Base-by-base conservation (phyloP, 2,888 invertebrate genomes). In the Macroteleia sp. region DNA sequence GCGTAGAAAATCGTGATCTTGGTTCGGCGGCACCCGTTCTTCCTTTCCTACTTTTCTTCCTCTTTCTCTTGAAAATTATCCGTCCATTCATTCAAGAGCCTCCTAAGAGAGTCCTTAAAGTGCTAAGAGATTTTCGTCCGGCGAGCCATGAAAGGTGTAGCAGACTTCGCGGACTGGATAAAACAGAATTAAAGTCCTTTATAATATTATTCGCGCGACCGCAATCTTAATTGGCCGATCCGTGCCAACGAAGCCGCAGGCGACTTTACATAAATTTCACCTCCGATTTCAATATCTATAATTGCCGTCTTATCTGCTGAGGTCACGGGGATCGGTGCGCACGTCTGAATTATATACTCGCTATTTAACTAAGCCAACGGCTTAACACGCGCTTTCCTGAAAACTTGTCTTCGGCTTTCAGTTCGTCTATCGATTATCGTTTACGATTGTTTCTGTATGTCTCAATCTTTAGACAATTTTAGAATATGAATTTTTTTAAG, bases 201-300 rank as follows among this genome's bases (percentile, higher is more conserved):
- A 66, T 71, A 67, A 71, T 73, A 52, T 77, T 77, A 77, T 64
- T 71, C 64, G 69, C 50, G 71, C 62, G 62, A 46, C 74, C 69
- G 64, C 77, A 69, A 34, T 67, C 61, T 77, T 77, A 77, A 77
- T 77, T 77, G 70, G 70, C 64, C 66, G 66, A 76, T 62, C 48
- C 59, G 54, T 70, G 77, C 61, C 77, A 77, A 44, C 66, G 41
- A 44, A 69, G 70, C 77, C 77, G 56, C 71, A 67, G 77, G 62
- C 71, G 77, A 80, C 71, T 80, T 80, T 75, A 66, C 79, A 74
- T 79, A 79, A 80, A 81, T 82, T 81, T 73, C 74, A 78, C 59
- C 80, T 76, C 46, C 74, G 77, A 82, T 81, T 82, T 83, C 81
- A 77, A 79, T 82, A 84, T 83, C 81, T 77, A 66, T 83, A 82